These are phyloP conservation scores for Trinectes maculatus DNA, from an alignment of 2,113 vertebrate genomes.

Conservation along the genomic window DNA sequence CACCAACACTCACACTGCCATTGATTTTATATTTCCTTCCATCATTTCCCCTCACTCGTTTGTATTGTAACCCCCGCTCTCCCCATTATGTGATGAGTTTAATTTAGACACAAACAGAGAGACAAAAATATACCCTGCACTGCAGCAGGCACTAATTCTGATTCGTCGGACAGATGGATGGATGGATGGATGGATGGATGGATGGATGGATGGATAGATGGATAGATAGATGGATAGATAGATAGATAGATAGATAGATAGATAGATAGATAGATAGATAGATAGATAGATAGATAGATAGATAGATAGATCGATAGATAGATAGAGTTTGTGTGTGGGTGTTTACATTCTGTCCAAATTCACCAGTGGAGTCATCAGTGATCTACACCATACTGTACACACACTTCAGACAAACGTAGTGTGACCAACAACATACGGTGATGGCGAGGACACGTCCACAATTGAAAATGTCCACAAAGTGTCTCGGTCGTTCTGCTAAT, in stretches of 20 bases:
- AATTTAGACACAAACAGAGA: constrained; percentile 31
- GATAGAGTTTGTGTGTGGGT: constrained; percentile 47
- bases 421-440: neutral
- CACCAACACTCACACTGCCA: neutral
- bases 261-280: constrained; percentile 13
- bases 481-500: too few species aligned
- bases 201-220: neutral
- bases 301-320: constrained; percentile 4
- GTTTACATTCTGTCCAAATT: constrained; percentile 55
- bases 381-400: constrained; percentile 53
- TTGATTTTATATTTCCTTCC: constrained; percentile 31
- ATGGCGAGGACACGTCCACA: neutral
- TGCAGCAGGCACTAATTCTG: constrained; percentile 29
- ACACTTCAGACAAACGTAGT: neutral
- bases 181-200: neutral
- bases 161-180: constrained; percentile 23
- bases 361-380: constrained; percentile 43
- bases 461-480: too few species aligned
- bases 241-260: constrained; percentile 1
- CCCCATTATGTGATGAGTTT: constrained; percentile 53
- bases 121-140: constrained; percentile 35
- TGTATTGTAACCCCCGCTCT: constrained; percentile 11
- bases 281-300: constrained; percentile 9
- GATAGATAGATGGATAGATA: neutral
- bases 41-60: constrained; percentile 28